Conservation (phyloP, 2,797 vertebrate species). For the Paramormyrops hopkinsi region DNA sequence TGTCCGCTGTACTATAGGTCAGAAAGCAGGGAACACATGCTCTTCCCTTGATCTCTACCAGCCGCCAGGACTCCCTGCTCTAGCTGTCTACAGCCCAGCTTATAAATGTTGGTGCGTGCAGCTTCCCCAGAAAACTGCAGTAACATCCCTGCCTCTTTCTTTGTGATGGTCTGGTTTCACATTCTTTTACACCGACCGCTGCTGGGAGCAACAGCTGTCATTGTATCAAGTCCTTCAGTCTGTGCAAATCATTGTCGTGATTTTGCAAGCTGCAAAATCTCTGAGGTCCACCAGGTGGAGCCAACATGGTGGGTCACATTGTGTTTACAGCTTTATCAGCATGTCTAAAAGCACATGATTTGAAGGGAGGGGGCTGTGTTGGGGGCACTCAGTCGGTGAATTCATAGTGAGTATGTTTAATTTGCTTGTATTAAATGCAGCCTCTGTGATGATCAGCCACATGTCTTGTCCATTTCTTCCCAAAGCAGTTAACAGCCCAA, state of each 20-base stretch:
- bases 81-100: background rate
- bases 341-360: constrained; percentile 1
- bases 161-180: background rate
- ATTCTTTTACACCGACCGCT: background rate
- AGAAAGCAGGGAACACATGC: constrained; percentile 13
- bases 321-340: constrained; percentile 19
- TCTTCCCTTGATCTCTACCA: background rate
- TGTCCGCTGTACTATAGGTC: background rate
- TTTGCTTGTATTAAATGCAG: constrained; percentile 29
- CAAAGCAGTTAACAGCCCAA: background rate
- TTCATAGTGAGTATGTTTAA: constrained; percentile 31
- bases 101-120: background rate
- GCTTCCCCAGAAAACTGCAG: background rate
- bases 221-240: background rate
- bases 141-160: background rate
- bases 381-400: constrained; percentile 7
- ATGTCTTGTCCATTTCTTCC: background rate
- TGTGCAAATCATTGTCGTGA: background rate
- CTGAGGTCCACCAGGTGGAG: constrained; percentile 13
- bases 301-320: background rate
- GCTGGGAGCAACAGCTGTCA: background rate
- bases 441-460: constrained; percentile 12
- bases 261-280: background rate
- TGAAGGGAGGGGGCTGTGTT: background rate
- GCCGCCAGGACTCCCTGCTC: background rate